phyloP scores from a whole-genome alignment of 2,888 invertebrate genomes.

The Drosophila nr. perissopoda region DNA sequence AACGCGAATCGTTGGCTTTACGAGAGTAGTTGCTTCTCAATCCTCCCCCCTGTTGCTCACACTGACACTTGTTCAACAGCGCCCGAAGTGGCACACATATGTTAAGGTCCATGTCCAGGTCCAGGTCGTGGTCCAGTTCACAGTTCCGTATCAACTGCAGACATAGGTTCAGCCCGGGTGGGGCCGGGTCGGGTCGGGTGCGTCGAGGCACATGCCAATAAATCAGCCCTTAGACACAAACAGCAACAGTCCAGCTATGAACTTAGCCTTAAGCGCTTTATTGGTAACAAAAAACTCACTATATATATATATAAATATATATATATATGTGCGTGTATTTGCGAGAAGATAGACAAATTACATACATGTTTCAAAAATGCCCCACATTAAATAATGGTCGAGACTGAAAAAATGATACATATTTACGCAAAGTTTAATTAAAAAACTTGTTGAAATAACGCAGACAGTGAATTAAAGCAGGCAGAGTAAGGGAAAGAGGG shows the following conservation, averaged over 20 bases:
- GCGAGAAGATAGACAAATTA: conserved; percentile 12
- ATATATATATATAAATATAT: background rate
- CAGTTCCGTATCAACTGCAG: conserved; percentile 16
- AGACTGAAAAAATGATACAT: conserved; percentile 23
- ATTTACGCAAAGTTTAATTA: conserved; percentile 50
- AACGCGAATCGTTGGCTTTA: conserved; percentile 64
- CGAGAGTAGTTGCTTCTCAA: conserved; percentile 38
- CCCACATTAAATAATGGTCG: conserved; percentile 47
- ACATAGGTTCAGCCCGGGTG: conserved; percentile 2
- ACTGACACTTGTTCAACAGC: conserved; percentile 63
- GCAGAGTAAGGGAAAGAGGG: background rate
- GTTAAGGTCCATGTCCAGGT: conserved; percentile 8
- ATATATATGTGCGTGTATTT: background rate
- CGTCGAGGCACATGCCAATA: conserved; percentile 56
- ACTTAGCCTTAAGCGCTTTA: conserved; percentile 49
- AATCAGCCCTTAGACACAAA: conserved; percentile 55
- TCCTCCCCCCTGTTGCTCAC: background rate
- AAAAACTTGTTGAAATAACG: conserved; percentile 26
- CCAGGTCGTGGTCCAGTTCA: conserved; percentile 22
- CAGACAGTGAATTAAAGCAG: background rate
- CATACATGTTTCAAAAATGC: conserved; percentile 29
- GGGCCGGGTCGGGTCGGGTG: conserved; percentile 21
- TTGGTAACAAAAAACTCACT: conserved; percentile 31
- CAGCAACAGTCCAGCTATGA: conserved; percentile 44
- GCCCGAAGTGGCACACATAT: conserved; percentile 47